These are phyloP conservation scores for Stegophylla sp. DNA, from an alignment of 2,888 invertebrate genomes.

Conservation along the genomic window DNA sequence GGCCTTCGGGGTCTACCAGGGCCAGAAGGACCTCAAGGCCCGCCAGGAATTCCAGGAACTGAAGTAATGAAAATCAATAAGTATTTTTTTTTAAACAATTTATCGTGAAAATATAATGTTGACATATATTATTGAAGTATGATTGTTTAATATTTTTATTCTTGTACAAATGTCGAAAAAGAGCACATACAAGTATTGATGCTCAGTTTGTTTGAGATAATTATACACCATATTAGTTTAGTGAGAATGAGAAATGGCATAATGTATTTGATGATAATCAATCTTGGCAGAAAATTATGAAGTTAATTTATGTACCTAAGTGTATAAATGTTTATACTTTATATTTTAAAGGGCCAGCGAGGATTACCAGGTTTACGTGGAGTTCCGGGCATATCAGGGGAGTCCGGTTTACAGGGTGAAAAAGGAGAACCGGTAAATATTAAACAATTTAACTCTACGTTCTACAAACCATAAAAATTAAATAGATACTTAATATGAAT, in stretches of 20 bases:
- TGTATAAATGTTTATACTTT: too few relatives aligned
- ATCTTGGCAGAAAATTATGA: too few relatives aligned
- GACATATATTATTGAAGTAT: background rate
- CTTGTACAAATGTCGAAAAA: background rate
- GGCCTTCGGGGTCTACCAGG: constrained; percentile 66
- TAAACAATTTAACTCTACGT: background rate
- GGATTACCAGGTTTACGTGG: constrained; percentile 67
- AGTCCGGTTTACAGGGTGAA: constrained; percentile 57
- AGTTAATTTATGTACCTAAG: too few relatives aligned
- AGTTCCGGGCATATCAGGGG: constrained; percentile 62
- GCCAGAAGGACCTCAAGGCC: constrained; percentile 64
- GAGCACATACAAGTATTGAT: too few relatives aligned
- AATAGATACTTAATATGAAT: too few relatives aligned
- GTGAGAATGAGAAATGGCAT: too few relatives aligned
- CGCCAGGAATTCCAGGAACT: constrained; percentile 63
- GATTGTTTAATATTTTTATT: background rate
- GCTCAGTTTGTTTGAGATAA: too few relatives aligned
- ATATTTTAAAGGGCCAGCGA: constrained; percentile 61
- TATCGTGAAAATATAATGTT: too few relatives aligned
- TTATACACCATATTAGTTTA: too few relatives aligned
- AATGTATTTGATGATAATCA: too few relatives aligned
- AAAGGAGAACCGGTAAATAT: constrained; percentile 58
- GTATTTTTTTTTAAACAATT: background rate
- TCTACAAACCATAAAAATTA: background rate
- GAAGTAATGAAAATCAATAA: constrained; percentile 34